phyloP scores from a whole-genome alignment of 1,140 invertebrate genomes.

The Drosophila aff. region DNA sequence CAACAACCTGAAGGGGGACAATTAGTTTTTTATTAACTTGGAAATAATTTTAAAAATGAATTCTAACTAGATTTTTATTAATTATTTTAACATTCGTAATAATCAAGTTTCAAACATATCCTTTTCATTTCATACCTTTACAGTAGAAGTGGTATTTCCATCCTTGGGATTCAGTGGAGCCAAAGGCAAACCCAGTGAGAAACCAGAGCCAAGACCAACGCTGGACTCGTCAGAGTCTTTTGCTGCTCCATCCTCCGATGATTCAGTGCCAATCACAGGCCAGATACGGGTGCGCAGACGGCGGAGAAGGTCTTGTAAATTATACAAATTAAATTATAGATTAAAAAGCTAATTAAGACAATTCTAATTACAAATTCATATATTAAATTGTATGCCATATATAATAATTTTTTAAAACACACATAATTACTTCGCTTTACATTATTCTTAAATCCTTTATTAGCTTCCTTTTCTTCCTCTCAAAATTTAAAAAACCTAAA shows the following conservation, averaged over 20 bases:
- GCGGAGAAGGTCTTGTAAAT: slow-evolving; percentile 69
- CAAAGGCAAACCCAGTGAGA: slow-evolving; percentile 42
- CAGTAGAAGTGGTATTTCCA: slow-evolving; percentile 74
- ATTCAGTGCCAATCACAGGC: slow-evolving; percentile 46
- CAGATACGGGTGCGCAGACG: slow-evolving; percentile 69
- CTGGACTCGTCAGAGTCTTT: slow-evolving; percentile 24
- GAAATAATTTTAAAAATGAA: background rate
- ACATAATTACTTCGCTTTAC: background rate
- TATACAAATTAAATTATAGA: background rate
- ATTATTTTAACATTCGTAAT: no score
- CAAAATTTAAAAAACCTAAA: slow-evolving; percentile 4
- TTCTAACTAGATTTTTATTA: no score
- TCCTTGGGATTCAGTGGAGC: slow-evolving; percentile 48
- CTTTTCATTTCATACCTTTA: slow-evolving; percentile 58
- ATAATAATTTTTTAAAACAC: no score
- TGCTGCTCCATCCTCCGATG: slow-evolving; percentile 18
- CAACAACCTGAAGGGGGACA: slow-evolving; percentile 59
- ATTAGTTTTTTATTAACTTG: background rate
- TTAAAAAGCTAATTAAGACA: no score
- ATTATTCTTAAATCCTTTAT: background rate
- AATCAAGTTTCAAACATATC: background rate
- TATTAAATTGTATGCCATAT: background rate
- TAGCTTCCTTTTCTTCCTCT: background rate
- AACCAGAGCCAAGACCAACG: slow-evolving; percentile 33
- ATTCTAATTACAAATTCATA: background rate